Conservation (phyloP, 2,797 vertebrate genomes). For the Gymnoscopelus microlampas region DNA sequence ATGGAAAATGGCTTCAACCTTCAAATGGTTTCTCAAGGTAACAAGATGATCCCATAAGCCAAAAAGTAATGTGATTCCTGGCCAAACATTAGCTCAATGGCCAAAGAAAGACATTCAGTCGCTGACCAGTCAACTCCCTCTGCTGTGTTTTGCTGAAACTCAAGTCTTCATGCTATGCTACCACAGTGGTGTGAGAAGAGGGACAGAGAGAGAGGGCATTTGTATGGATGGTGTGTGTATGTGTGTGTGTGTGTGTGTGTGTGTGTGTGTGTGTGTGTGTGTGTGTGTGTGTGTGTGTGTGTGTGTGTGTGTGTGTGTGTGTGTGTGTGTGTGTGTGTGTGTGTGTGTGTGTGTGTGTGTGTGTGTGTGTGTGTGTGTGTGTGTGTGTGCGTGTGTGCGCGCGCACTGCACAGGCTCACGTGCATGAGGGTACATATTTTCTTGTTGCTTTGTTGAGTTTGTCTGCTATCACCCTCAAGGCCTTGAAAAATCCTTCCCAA, state of each 20-base stretch:
- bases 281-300: slow-evolving; percentile 21
- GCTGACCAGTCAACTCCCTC: slow-evolving; percentile 13
- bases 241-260: slow-evolving; percentile 12
- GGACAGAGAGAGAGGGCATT: slow-evolving; percentile 5
- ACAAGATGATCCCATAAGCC: neutral
- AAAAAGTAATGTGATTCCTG: neutral
- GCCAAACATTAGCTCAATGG: slow-evolving; percentile 15
- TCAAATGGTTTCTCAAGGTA: slow-evolving; percentile 12
- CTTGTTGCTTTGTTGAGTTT: slow-evolving; percentile 40
- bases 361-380: slow-evolving; percentile 21
- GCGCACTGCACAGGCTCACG: too few relatives aligned
- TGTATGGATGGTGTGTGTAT: neutral
- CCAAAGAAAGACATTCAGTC: slow-evolving; percentile 20
- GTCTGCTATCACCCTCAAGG: slow-evolving; percentile 32
- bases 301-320: neutral
- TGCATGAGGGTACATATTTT: neutral
- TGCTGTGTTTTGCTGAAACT: slow-evolving; percentile 51
- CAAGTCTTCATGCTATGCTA: slow-evolving; percentile 53
- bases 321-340: neutral
- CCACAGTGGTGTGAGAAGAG: slow-evolving; percentile 58
- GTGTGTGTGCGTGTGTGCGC: slow-evolving; percentile 16
- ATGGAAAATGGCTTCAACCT: neutral
- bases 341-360: neutral
- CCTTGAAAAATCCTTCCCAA: slow-evolving; percentile 46
- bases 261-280: slow-evolving; percentile 20